phyloP scores from a whole-genome alignment of 2,888 invertebrate species.

The Plagodis dolabraria region DNA sequence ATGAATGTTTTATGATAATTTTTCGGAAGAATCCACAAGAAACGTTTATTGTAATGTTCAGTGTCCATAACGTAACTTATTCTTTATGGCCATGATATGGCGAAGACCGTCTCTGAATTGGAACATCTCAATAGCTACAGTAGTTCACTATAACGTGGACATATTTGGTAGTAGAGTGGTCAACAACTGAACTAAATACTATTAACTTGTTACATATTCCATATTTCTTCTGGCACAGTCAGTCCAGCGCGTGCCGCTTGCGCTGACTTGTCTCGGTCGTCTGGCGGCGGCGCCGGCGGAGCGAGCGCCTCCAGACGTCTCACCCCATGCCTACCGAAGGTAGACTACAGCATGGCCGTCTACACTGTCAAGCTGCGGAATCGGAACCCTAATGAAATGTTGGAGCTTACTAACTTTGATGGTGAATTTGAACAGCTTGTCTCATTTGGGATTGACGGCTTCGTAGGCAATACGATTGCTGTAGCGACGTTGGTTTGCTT shows the following conservation, averaged over 20 bases:
- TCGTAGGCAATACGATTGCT: neutral
- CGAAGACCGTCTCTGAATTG: no score
- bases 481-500: neutral
- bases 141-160: no score
- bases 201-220: no score
- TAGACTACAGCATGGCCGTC: slow-evolving; percentile 54
- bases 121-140: no score
- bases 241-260: neutral
- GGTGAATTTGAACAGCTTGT: slow-evolving; percentile 39
- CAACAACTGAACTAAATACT: no score
- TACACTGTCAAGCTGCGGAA: slow-evolving; percentile 57
- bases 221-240: neutral
- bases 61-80: no score
- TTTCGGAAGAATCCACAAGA: no score
- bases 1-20: no score
- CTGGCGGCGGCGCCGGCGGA: slow-evolving; percentile 12
- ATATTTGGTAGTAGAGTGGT: no score
- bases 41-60: no score
- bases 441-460: neutral
- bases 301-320: slow-evolving; percentile 29
- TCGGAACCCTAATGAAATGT: slow-evolving; percentile 54
- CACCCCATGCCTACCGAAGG: slow-evolving; percentile 16
- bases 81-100: no score
- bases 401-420: slow-evolving; percentile 57
- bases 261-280: slow-evolving; percentile 2